A percentile compares a stretch with the other conserved stretches of the same genome.
phyloP scores from a whole-genome alignment of 1,140 invertebrate genomes.

The Neotoxoptera formosana region DNA sequence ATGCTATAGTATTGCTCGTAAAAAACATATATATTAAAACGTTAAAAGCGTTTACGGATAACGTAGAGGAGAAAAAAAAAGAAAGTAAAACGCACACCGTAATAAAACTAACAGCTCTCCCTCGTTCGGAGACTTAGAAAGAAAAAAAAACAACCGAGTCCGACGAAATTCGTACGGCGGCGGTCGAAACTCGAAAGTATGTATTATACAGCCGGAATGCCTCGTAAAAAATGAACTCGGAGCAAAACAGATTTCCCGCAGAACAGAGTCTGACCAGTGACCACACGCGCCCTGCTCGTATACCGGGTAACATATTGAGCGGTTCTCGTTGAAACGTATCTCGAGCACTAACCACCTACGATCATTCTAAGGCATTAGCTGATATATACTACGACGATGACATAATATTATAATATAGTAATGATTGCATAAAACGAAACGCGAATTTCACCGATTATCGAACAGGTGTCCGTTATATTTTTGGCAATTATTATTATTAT shows the following conservation, averaged over 20 bases:
- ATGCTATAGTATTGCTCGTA: neutral
- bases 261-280: neutral
- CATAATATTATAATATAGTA: no score
- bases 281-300: neutral
- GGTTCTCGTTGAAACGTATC: neutral
- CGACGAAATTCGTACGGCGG: neutral
- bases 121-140: neutral
- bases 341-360: no score
- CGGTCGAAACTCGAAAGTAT: neutral
- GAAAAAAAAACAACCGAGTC: neutral
- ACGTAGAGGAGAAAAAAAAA: neutral
- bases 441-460: neutral
- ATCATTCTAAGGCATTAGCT: neutral
- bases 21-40: neutral
- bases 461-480: neutral
- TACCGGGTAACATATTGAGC: neutral
- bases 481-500: neutral
- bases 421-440: neutral
- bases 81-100: neutral
- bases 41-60: conserved; percentile 1
- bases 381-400: no score
- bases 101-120: neutral
- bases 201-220: neutral
- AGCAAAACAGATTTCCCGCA: neutral
- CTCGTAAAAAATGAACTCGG: neutral